Base-by-base conservation (phyloP, 2,797 vertebrate genomes). In the Euthynnus affinis region DNA sequence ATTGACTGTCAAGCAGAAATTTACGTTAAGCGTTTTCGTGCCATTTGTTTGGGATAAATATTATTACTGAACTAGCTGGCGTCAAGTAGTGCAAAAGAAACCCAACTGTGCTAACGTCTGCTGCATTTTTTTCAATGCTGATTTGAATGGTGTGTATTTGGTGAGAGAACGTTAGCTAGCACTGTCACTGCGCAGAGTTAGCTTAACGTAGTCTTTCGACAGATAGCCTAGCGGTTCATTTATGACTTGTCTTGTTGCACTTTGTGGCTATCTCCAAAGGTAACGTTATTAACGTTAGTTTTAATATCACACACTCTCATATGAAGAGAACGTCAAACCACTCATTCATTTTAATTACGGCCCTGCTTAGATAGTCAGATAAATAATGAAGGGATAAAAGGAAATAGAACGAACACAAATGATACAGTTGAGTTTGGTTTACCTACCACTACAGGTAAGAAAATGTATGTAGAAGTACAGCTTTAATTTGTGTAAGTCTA, bases 11-110 rank as follows among this genome's bases (percentile, higher is more conserved):
- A 8, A 6, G 4, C n/a, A 22, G n/a, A 0, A 5, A 6, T 29
- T 5, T 3, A 2, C 0, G 0, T n/a, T 7, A 14, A 25, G 3
- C 18, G 10, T 17, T 0, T 9, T 13, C 0, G 0, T 68, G 23
- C 8, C 6, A 1, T 51, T 7, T 44, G 1, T 25, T 20, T 1
- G 7, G 1, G 8, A 49, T 40, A 3, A 0, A 2, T n/a, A 17
- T 32, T 42, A 2, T 55, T 0, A 1, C 2, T 20, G 1, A 10
- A 53, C n/a, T 6, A 15, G 2, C 1, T 6, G 0, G 18, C 8
- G 18, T 49, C 20, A 18, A 48, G 46, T 20, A 48, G 7, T 27
- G 0, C 1, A 9, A 40, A 51, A 3, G 2, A 37, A 12, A 13
- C 20, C 6, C 14, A 46, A 8, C 2, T 10, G 32, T 40, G 29